Base-by-base conservation (phyloP, 92 coral and sea anemone genomes). In the Galaxea fascicularis region DNA sequence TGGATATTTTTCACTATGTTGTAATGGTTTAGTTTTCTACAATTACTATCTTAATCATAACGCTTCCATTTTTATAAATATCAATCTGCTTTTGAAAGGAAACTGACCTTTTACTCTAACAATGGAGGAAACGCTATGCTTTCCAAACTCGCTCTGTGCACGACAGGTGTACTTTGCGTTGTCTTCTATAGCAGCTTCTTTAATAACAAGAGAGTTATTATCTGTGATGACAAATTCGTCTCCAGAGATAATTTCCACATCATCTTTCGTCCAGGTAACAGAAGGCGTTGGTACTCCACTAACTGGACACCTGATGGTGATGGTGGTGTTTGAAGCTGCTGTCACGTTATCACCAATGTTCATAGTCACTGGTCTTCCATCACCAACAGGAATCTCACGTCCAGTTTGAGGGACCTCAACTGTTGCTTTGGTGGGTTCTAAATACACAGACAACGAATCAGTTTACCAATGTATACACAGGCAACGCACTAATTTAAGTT, bases 261-360 rank as follows among this genome's bases (percentile, higher is more conserved):
- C 85, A 18, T 85, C 94, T 64, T 77, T 88, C 9, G 49, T 77
- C 97, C 93, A 90, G 45, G 85, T 69, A 70, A 82, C 78, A 11
- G 47, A 30, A 14, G 93, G 97, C 52, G 64, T 70, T 44, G 97
- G 97, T 60, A 82, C 80, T 45, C 97, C 97, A 65, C 91, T 86
- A 60, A 75, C 91, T 31, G 86, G 68, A 79, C 97, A 93, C 78
- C 35, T 70, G 88, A 90, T 86, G 73, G 84, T 86, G 46, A 90
- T 85, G 65, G 78, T 90, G 8, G 93, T 81, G 54, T 85, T 82
- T 24, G 84, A 85, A 51, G 88, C 80, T 12, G 93, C 88, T 25
- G 86, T 90, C 75, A 90, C 83, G 90, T 80, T 77, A 65, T 89
- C 85, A 54, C 93, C 93, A 35, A 86, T 63, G 70, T 76, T 80